Percentiles rank a stretch among this genome's conserved stretches.
These are phyloP conservation scores for Drosophila pseudoobscura DNA, from an alignment of 1,140 invertebrate genomes.

Conservation along the genomic window DNA sequence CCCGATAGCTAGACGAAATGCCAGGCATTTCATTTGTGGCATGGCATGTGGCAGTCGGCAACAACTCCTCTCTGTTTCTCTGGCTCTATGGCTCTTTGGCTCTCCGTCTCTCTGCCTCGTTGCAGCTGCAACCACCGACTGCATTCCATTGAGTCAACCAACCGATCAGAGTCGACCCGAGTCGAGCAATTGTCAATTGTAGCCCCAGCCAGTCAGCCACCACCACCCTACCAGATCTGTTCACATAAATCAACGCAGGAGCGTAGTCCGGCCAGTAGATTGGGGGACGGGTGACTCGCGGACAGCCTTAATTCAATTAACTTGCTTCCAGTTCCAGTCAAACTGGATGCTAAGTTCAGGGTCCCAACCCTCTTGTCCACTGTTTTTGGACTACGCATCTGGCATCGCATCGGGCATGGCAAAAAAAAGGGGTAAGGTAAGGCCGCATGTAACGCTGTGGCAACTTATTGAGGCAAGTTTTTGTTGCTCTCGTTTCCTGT, in stretches of 20 bases:
- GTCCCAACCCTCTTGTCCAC: not conserved
- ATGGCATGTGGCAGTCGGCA: slow-evolving; percentile 64
- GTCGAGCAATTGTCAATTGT: slow-evolving; percentile 63
- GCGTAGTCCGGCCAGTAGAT: too few species aligned
- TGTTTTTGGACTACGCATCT: slow-evolving; percentile 5
- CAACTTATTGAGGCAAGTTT: slow-evolving; percentile 32
- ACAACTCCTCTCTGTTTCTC: not conserved
- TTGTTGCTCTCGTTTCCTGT: slow-evolving; percentile 43
- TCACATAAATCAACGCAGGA: slow-evolving; percentile 20
- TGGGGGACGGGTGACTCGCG: too few species aligned
- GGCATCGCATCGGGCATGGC: not conserved
- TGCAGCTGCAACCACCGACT: slow-evolving; percentile 48
- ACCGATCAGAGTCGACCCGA: slow-evolving; percentile 12
- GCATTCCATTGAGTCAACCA: slow-evolving; percentile 46
- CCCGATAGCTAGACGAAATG: slow-evolving; percentile 25
- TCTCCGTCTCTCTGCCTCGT: not conserved
- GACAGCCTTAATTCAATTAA: slow-evolving; percentile 7
- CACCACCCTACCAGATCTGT: slow-evolving; percentile 46
- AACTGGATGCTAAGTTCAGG: slow-evolving; percentile 3
- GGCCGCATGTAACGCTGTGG: not conserved
- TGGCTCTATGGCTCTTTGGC: slow-evolving; percentile 9
- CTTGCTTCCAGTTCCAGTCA: not conserved
- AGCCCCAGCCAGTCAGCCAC: slow-evolving; percentile 2
- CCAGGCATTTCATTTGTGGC: slow-evolving; percentile 65
- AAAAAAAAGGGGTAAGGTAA: slow-evolving; percentile 25